Percentiles rank a stretch among this genome's conserved stretches.
These are phyloP conservation scores for Argya squamiceps DNA, from an alignment of 2,797 vertebrate genomes.

Conservation along the genomic window DNA sequence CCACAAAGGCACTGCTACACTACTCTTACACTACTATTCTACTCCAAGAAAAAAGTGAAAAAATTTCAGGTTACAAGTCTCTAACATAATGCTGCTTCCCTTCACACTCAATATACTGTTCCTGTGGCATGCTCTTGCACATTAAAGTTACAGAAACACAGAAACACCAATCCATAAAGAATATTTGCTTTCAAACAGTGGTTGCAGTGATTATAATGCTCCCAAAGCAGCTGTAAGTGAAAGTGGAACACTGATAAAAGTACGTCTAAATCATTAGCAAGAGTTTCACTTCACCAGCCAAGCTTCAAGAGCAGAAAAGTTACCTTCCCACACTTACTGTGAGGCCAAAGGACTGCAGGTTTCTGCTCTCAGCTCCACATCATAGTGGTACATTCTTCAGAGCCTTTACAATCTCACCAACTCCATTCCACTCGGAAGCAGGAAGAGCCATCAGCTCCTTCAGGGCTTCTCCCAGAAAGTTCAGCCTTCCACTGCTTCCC, in stretches of 20 bases:
- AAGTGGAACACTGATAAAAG: background rate
- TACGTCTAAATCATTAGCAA: background rate
- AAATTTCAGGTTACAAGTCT: background rate
- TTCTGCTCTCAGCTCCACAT: background rate
- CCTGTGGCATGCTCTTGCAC: background rate
- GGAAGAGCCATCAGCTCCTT: background rate
- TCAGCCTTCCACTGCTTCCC: background rate
- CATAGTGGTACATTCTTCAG: rapidly evolving
- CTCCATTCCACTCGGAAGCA: background rate
- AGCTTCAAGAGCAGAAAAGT: background rate
- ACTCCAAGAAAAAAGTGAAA: background rate
- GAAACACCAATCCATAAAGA: background rate
- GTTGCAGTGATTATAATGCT: background rate
- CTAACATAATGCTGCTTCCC: background rate
- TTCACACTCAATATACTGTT: background rate
- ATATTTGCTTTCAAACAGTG: background rate
- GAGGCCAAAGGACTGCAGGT: background rate
- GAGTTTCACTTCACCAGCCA: background rate
- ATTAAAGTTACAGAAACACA: background rate
- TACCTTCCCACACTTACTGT: background rate
- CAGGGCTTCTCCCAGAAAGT: background rate
- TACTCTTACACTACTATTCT: background rate
- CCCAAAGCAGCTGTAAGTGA: background rate
- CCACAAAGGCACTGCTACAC: background rate
- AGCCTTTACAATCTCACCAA: background rate